Conservation (phyloP, 1,140 invertebrate species). For the Aphelenchoides avenae region DNA sequence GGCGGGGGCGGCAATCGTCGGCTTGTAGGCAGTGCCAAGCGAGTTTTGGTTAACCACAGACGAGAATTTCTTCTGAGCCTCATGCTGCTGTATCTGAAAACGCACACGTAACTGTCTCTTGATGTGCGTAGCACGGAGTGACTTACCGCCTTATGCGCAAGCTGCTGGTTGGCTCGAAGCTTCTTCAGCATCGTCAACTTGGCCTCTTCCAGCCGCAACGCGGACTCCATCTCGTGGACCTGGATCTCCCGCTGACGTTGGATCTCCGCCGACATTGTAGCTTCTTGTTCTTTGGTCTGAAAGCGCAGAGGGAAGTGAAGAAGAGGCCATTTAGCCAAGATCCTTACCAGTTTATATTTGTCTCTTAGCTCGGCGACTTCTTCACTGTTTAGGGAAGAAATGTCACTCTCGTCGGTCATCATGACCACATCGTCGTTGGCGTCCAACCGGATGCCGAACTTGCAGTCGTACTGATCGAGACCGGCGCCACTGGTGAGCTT, state of each 20-base stretch:
- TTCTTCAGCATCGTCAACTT: constrained; percentile 50
- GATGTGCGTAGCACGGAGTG: neutral
- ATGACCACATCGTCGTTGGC: constrained; percentile 46
- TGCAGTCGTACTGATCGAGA: constrained; percentile 50
- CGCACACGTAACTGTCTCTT: constrained; percentile 5
- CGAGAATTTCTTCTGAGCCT: constrained; percentile 12
- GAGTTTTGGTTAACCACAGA: constrained; percentile 39
- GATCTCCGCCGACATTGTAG: constrained; percentile 35
- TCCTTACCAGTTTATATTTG: constrained; percentile 27
- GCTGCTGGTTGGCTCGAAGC: constrained; percentile 34
- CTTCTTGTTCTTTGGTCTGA: constrained; percentile 26
- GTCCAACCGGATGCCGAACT: constrained; percentile 50
- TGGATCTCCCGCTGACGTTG: constrained; percentile 38
- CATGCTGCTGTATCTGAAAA: constrained; percentile 22
- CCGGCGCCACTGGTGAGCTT: constrained; percentile 25
- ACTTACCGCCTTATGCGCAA: constrained; percentile 15
- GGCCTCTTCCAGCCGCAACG: constrained; percentile 47
- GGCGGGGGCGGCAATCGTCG: constrained; percentile 41
- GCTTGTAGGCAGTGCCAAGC: constrained; percentile 46
- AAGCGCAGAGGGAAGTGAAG: constrained; percentile 8
- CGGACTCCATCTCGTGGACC: constrained; percentile 40
- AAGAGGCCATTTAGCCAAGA: too few relatives aligned
- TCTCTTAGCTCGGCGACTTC: constrained; percentile 37
- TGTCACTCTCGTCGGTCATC: constrained; percentile 55
- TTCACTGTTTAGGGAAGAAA: constrained; percentile 49